phyloP scores from a whole-genome alignment of 2,888 invertebrate genomes.

The Aleiodes testaceus region DNA sequence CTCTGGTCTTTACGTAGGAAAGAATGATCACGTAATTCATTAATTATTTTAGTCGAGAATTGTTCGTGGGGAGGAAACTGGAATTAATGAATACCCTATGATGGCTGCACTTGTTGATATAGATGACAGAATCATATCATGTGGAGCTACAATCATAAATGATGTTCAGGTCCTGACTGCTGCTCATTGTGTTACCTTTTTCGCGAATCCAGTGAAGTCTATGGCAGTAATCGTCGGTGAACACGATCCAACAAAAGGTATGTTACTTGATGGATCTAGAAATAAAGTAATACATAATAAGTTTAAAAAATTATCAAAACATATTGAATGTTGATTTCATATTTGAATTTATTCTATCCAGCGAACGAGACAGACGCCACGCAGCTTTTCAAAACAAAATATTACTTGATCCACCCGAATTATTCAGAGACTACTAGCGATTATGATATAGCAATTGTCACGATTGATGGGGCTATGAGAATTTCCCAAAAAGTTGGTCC shows the following conservation, averaged over 20 bases:
- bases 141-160: conserved; percentile 67
- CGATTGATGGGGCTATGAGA: conserved; percentile 66
- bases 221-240: conserved; percentile 65
- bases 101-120: conserved; percentile 75
- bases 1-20: background rate
- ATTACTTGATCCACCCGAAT: background rate
- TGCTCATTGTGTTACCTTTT: conserved; percentile 62
- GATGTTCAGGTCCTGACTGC: conserved; percentile 62
- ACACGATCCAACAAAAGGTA: conserved; percentile 57
- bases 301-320: no score
- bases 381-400: conserved; percentile 65
- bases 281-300: background rate
- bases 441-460: conserved; percentile 65
- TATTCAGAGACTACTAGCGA: no score
- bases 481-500: conserved; percentile 77
- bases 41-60: conserved; percentile 67
- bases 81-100: conserved; percentile 77
- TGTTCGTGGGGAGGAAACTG: conserved; percentile 75
- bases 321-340: no score
- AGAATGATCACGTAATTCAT: conserved; percentile 5
- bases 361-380: conserved; percentile 74
- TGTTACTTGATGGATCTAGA: background rate
- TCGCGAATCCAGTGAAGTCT: background rate
- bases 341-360: conserved; percentile 53
- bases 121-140: conserved; percentile 48